phyloP scores from a whole-genome alignment of 1,140 invertebrate species.

The Triops cancriformis region DNA sequence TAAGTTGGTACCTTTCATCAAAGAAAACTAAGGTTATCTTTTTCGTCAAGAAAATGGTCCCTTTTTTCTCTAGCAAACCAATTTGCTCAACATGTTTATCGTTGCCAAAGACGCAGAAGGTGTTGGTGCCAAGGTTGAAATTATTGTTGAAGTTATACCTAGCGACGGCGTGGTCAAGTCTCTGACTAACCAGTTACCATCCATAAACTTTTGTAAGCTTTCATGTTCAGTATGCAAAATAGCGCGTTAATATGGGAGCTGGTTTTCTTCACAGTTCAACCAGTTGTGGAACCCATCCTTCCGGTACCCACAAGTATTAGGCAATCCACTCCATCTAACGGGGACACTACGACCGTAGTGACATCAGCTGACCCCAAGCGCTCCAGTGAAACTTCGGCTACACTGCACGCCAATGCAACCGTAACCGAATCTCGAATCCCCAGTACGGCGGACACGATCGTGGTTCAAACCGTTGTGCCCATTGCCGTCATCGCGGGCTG shows the following conservation, averaged over 20 bases:
- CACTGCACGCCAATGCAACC: neutral
- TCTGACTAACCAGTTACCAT: neutral
- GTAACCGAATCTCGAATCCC: slow-evolving; percentile 11
- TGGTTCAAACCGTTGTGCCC: slow-evolving; percentile 22
- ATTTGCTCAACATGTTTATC: neutral
- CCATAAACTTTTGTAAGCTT: neutral
- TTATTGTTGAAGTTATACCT: neutral
- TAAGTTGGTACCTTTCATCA: neutral
- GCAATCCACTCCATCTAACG: neutral
- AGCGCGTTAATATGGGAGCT: neutral
- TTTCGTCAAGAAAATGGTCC: neutral
- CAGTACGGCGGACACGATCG: slow-evolving; percentile 10
- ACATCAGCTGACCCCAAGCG: neutral
- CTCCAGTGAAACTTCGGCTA: neutral
- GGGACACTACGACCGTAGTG: neutral
- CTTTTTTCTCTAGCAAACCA: neutral
- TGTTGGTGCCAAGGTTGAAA: neutral
- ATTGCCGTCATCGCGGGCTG: neutral
- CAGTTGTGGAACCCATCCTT: neutral
- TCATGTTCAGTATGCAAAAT: neutral
- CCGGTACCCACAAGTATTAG: neutral
- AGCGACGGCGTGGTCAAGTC: neutral
- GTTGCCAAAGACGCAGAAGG: slow-evolving; percentile 4
- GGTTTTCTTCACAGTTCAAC: neutral
- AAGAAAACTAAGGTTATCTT: neutral